Evolutionary conservation across 2,888 invertebrate species (phyloP).

Genomic region (Xylota segnis): DNA sequence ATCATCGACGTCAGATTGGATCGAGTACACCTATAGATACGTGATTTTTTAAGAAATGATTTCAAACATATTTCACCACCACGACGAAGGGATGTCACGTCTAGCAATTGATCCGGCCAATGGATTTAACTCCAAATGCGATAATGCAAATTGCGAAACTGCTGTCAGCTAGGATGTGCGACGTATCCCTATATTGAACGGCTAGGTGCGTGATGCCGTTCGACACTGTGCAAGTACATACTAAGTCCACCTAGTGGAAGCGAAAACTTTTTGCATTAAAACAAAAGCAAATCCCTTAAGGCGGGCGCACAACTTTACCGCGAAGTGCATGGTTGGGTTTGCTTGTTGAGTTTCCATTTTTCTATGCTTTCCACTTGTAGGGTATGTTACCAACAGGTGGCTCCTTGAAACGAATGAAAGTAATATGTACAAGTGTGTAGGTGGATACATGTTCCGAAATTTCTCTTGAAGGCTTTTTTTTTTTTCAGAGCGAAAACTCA

Average conservation of each 20-base stretch:
- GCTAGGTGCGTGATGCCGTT: neutral
- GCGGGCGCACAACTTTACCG: slow-evolving; percentile 21
- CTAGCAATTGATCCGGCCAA: slow-evolving; percentile 41
- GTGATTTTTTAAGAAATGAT: slow-evolving; percentile 38
- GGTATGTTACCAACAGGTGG: neutral
- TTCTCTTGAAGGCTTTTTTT: too few species aligned
- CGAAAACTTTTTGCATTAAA: slow-evolving; percentile 33
- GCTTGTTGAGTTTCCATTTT: slow-evolving; percentile 18
- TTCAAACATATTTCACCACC: slow-evolving; percentile 32
- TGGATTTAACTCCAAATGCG: slow-evolving; percentile 46
- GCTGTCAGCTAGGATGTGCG: slow-evolving; percentile 12
- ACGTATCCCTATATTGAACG: neutral
- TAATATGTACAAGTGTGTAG: too few species aligned
- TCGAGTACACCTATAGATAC: neutral
- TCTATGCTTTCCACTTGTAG: neutral
- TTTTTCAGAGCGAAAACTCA: too few species aligned
- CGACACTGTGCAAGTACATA: neutral
- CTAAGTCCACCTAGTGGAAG: slow-evolving; percentile 11
- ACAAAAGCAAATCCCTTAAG: slow-evolving; percentile 33
- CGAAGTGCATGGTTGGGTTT: slow-evolving; percentile 1
- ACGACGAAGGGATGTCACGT: slow-evolving; percentile 38
- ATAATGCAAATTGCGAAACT: slow-evolving; percentile 56
- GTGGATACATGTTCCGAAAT: too few species aligned
- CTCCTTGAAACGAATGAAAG: neutral
- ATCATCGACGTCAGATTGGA: slow-evolving; percentile 23